A percentile compares a stretch with the other conserved stretches of the same genome.
Conservation (phyloP, 1,140 invertebrate species). For the Listronotus oregonensis region DNA sequence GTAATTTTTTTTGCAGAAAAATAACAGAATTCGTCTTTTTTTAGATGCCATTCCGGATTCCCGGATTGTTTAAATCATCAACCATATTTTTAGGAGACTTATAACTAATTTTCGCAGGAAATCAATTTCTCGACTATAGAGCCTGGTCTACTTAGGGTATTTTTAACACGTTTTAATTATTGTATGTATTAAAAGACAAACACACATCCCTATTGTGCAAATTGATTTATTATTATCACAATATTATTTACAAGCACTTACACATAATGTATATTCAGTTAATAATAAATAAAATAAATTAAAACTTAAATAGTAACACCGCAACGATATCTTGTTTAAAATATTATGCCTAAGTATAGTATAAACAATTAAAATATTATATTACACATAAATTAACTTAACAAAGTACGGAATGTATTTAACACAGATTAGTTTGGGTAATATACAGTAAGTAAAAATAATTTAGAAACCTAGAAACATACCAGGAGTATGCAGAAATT, state of each 20-base stretch:
- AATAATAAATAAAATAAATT: constrained; percentile 42
- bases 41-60: too few relatives aligned
- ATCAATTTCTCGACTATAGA: too few relatives aligned
- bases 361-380: constrained; percentile 33
- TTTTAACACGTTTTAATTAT: too few relatives aligned
- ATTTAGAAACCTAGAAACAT: too few relatives aligned
- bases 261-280: constrained; percentile 50
- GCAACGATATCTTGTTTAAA: constrained; percentile 33
- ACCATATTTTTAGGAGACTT: too few relatives aligned
- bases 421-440: background rate
- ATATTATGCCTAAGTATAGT: constrained; percentile 30
- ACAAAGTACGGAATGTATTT: background rate
- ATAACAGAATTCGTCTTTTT: too few relatives aligned
- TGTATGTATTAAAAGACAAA: too few relatives aligned
- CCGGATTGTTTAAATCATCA: too few relatives aligned
- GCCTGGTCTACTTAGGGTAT: too few relatives aligned
- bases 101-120: too few relatives aligned
- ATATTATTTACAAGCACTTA: constrained; percentile 55
- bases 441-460: background rate
- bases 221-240: constrained; percentile 53
- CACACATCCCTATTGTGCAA: constrained; percentile 45
- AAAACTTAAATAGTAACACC: constrained; percentile 27
- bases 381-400: constrained; percentile 6
- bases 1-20: too few relatives aligned
- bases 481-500: too few relatives aligned